These are phyloP conservation scores for Synergus laeviventris DNA, from an alignment of 2,888 invertebrate species.

Conservation along the genomic window DNA sequence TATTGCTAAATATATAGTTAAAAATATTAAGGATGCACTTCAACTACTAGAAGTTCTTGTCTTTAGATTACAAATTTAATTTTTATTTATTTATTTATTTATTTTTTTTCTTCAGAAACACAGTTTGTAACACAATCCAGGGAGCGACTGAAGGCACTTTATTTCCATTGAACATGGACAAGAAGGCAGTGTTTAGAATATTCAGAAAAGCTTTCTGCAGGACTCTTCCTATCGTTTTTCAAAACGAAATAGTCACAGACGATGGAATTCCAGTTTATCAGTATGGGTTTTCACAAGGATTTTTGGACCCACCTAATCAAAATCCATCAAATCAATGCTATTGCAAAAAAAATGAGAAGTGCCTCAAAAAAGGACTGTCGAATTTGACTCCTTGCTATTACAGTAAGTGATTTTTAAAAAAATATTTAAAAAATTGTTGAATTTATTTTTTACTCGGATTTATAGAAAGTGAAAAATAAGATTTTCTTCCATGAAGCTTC, in stretches of 20 bases:
- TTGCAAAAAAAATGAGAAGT: constrained; percentile 77
- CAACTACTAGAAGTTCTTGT: too few relatives aligned
- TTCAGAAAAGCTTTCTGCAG: constrained; percentile 88
- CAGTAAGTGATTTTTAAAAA: constrained; percentile 78
- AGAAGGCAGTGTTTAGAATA: constrained; percentile 78
- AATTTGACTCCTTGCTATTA: constrained; percentile 85
- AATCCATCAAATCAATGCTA: constrained; percentile 82
- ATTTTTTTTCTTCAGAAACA: constrained; percentile 75
- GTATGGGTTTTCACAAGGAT: constrained; percentile 80
- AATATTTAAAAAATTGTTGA: constrained; percentile 28
- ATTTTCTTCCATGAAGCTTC: neutral
- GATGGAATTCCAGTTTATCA: constrained; percentile 80
- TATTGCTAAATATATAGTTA: too few relatives aligned
- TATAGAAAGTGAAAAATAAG: neutral
- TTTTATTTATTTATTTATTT: too few relatives aligned
- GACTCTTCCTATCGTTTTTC: constrained; percentile 79
- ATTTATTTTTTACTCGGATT: neutral
- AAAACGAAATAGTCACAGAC: constrained; percentile 67
- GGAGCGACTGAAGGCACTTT: constrained; percentile 85
- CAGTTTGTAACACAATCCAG: constrained; percentile 82
- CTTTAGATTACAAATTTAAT: too few relatives aligned
- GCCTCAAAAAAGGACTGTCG: constrained; percentile 81
- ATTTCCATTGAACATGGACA: constrained; percentile 82
- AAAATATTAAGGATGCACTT: too few relatives aligned
- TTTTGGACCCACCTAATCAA: constrained; percentile 78